Evolutionary conservation across 2,797 vertebrate species (phyloP).

Genomic region (Zenarchopterus dispar): DNA sequence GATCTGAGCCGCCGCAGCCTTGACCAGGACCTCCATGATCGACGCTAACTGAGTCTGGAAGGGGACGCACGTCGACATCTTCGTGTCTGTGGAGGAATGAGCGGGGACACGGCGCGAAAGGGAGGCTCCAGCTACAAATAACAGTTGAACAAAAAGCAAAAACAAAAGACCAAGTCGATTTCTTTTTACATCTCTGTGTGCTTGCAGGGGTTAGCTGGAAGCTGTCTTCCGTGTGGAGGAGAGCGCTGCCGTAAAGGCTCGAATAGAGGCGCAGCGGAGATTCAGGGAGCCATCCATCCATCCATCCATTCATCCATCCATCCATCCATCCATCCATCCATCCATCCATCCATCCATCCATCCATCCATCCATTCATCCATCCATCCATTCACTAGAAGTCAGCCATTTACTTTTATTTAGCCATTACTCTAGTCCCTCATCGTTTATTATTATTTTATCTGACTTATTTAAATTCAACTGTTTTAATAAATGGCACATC

Average conservation of each 20-base stretch:
- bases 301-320: too few species aligned
- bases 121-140: background rate
- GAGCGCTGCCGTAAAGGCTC: constrained; percentile 58
- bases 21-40: constrained; percentile 82
- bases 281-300: background rate
- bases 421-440: too few species aligned
- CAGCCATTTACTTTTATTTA: too few species aligned
- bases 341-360: too few species aligned
- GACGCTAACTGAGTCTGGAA: constrained; percentile 80
- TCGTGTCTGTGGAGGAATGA: constrained; percentile 17
- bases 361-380: too few species aligned
- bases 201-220: constrained; percentile 47
- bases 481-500: too few species aligned
- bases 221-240: constrained; percentile 71
- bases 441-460: too few species aligned
- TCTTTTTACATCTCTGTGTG: constrained; percentile 51
- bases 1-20: constrained; percentile 79
- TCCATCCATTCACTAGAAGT: too few species aligned
- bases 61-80: constrained; percentile 77
- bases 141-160: constrained; percentile 16
- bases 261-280: constrained; percentile 8
- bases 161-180: constrained; percentile 32
- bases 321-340: too few species aligned
- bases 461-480: too few species aligned
- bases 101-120: background rate